Percentiles rank a stretch among this genome's conserved stretches.
Evolutionary conservation across 1,140 invertebrate genomes (phyloP).

Genomic region (Ceratosolen fusciceps): DNA sequence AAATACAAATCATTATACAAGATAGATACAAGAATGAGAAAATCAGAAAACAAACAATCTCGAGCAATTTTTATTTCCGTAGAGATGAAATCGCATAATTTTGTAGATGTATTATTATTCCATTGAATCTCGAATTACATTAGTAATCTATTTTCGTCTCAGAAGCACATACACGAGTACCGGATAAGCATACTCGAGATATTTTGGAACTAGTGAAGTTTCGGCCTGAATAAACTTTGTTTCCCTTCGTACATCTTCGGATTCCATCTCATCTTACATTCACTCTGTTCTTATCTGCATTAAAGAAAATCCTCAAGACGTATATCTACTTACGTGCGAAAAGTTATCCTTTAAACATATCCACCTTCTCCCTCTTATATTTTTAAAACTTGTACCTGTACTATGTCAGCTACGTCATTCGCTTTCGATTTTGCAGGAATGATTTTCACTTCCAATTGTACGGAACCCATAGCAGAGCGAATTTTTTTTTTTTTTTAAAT

Average conservation of each 20-base stretch:
- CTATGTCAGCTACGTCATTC: background rate
- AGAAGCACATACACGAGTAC: background rate
- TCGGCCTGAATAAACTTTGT: constrained; percentile 53
- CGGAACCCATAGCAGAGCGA: background rate
- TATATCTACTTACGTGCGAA: background rate
- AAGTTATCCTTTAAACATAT: background rate
- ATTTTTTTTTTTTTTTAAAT: too few species aligned
- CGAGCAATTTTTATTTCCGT: background rate
- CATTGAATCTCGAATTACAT: constrained; percentile 8
- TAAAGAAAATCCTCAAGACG: background rate
- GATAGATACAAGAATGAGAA: too few species aligned
- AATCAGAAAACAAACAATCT: background rate
- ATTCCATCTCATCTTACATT: constrained; percentile 23
- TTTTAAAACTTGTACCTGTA: background rate
- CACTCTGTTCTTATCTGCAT: background rate
- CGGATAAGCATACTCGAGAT: background rate
- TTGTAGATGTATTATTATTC: background rate
- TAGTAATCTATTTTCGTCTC: constrained; percentile 23
- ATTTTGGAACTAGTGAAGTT: constrained; percentile 35
- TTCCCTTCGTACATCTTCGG: constrained; percentile 11
- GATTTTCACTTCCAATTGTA: background rate
- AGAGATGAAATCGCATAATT: background rate
- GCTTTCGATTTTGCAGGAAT: background rate
- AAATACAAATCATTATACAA: too few species aligned
- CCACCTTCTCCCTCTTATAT: background rate